Evolutionary conservation across 2,797 vertebrate genomes (phyloP), one percentile per base, ranked within the genome.

Genomic region (Hoplostethus mediterraneus): DNA sequence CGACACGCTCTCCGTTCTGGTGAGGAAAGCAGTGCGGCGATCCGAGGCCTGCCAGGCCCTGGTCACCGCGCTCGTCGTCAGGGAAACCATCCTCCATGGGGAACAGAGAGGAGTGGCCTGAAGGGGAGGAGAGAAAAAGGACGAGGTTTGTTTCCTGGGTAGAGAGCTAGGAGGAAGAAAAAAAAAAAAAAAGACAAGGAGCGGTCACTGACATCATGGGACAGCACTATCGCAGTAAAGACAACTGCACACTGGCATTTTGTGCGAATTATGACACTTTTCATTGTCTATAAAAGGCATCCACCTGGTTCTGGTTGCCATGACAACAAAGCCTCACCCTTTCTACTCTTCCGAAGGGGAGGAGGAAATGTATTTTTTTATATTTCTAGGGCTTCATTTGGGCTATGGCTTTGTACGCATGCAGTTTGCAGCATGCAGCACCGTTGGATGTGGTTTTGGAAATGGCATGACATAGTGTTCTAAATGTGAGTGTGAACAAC

Each of bases 81-180:
- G 97, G 93, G 88, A 99, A 99, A 13, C 97, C 97, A 52, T 99
- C 98, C 92, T 99, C 98, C 97, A 99, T 99, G 40, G 98, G 98
- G 91, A 99, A 99, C 79, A 99, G 94, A 71, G 98, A 99, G 7
- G 98, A 99, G 90, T 99, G 98, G 86, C 98, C 98, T 99, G 87
- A 40, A 45, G 36, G 30, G 11, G n/a, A 56, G 8, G 17, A 61
- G 38, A 68, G 17, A 17, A 16, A 16, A 2, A 17, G 52, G 60
- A 40, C 33, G 13, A 38, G 61, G 61, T 72, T 82, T 47, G 81
- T 38, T 59, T 81, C 40, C 16, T 55, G 53, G 49, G 17, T 2
- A 54, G 40, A 52, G 42, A 48, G 30, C 14, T 12, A 13, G 47
- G 16, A 47, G 40, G 12, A 3, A 8, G 1, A 21, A 21, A 21